phyloP scores from a whole-genome alignment of 2,888 invertebrate genomes.

The Drosophila emarginata region DNA sequence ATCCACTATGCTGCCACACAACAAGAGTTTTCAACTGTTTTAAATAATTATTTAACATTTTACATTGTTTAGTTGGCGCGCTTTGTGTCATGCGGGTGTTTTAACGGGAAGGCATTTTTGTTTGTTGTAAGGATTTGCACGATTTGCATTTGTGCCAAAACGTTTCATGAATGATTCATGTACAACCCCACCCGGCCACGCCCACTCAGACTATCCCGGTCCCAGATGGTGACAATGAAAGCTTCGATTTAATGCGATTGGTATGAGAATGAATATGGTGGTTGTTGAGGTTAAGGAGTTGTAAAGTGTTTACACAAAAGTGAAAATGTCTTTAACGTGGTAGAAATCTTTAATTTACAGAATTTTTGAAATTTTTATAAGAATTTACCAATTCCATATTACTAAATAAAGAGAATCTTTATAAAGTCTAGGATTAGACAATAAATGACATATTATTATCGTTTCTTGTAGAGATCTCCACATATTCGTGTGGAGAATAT shows the following conservation, averaged over 20 bases:
- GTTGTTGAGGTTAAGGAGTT: constrained; percentile 1
- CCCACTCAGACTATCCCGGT: constrained; percentile 25
- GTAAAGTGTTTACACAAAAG: neutral
- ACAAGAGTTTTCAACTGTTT: constrained; percentile 42
- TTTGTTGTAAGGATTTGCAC: constrained; percentile 70
- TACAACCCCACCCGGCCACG: constrained; percentile 22
- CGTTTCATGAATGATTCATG: constrained; percentile 74
- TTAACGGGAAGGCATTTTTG: constrained; percentile 41
- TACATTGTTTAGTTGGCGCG: constrained; percentile 70
- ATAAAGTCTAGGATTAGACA: too few relatives aligned
- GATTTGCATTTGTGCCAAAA: constrained; percentile 74
- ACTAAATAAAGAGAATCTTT: too few relatives aligned
- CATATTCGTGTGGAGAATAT: too few relatives aligned
- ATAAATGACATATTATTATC: too few relatives aligned
- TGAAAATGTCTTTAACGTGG: neutral
- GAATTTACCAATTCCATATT: too few relatives aligned
- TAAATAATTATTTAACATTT: constrained; percentile 73
- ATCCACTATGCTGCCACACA: neutral
- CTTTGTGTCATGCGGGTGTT: constrained; percentile 46
- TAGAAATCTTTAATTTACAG: neutral
- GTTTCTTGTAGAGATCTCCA: too few relatives aligned
- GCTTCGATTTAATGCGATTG: constrained; percentile 16
- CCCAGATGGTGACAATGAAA: constrained; percentile 66
- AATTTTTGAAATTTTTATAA: neutral
- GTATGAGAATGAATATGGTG: neutral